phyloP scores from a whole-genome alignment of 2,888 invertebrate species.

The Gastracanthus pulcherrimus region DNA sequence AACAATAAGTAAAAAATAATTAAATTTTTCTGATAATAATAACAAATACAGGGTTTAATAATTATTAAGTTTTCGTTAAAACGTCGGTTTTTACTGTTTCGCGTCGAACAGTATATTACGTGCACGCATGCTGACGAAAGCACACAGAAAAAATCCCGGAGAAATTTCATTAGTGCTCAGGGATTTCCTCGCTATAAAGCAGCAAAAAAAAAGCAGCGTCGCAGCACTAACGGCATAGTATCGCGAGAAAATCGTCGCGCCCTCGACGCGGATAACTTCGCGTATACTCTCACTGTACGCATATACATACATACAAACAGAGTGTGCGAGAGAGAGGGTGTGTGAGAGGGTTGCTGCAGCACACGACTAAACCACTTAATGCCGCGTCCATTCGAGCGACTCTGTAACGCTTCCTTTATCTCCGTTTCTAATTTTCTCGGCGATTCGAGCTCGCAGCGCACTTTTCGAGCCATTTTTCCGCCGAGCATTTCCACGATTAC shows the following conservation, averaged over 20 bases:
- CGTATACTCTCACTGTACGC: too few species aligned
- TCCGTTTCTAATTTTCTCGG: conserved; percentile 29
- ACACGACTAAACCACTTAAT: conserved; percentile 5
- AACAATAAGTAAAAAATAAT: too few species aligned
- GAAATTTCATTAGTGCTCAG: conserved; percentile 9
- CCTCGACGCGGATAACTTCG: not conserved
- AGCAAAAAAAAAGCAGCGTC: not conserved
- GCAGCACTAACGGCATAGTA: not conserved
- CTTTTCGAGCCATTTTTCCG: conserved; percentile 15
- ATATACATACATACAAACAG: not conserved
- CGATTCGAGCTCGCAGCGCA: not conserved
- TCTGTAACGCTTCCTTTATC: not conserved
- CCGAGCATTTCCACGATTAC: conserved; percentile 14
- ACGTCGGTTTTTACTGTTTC: not conserved
- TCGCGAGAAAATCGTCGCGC: not conserved
- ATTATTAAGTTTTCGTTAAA: not conserved
- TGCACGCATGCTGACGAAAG: not conserved
- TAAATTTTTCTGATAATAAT: too few species aligned
- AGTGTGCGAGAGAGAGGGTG: not conserved
- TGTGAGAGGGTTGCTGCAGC: not conserved
- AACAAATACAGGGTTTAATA: not conserved
- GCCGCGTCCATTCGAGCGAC: not conserved
- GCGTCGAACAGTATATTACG: not conserved
- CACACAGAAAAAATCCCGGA: not conserved
- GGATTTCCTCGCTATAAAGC: not conserved